Conservation (phyloP, 2,113 vertebrate genomes). For the Cyanistes caeruleus region DNA sequence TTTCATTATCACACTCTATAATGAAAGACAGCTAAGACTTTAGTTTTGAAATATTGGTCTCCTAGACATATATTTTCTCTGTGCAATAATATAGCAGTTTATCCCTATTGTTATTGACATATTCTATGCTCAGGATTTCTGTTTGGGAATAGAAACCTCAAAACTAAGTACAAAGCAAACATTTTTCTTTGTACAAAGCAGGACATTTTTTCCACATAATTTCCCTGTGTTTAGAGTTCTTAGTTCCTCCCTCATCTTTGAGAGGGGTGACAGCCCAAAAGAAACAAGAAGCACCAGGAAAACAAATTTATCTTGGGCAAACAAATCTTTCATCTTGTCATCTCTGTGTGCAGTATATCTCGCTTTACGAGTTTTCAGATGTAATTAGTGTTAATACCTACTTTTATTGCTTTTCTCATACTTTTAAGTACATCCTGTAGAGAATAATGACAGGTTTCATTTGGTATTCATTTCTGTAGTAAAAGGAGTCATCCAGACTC, state of each 20-base stretch:
- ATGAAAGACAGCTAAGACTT: neutral
- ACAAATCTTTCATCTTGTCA: neutral
- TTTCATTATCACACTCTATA: neutral
- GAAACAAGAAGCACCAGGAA: neutral
- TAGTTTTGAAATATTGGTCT: neutral
- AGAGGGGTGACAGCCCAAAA: neutral
- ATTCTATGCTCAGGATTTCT: neutral
- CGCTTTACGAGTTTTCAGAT: conserved; percentile 8
- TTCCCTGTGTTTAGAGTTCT: neutral
- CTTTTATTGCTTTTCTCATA: neutral
- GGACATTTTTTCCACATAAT: neutral
- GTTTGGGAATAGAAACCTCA: neutral
- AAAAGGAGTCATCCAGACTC: neutral
- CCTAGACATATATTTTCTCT: neutral
- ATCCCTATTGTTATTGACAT: neutral
- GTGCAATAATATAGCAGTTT: neutral
- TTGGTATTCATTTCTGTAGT: neutral
- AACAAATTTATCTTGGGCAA: neutral
- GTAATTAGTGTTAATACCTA: neutral
- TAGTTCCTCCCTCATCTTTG: neutral
- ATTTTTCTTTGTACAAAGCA: too few species aligned
- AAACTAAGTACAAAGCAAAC: neutral
- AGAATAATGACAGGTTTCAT: neutral
- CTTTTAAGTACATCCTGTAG: neutral
- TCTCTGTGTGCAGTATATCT: neutral